Percentiles rank a stretch among this genome's conserved stretches.
Evolutionary conservation across 2,113 vertebrate species (phyloP).

Genomic region (Microtus richardsoni): DNA sequence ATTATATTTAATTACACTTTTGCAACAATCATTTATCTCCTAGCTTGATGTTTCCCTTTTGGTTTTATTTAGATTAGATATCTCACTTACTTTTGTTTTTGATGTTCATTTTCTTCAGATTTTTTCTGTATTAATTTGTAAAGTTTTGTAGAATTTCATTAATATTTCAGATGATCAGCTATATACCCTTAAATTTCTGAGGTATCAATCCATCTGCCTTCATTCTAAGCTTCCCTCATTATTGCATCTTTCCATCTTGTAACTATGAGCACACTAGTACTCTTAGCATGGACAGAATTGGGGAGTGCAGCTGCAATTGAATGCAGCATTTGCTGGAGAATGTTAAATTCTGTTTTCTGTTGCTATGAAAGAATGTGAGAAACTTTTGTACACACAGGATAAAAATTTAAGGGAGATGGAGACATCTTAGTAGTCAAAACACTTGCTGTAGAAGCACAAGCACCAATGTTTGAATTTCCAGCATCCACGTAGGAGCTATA

Average conservation of each 20-base stretch:
- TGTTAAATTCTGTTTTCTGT: neutral
- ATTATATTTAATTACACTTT: neutral
- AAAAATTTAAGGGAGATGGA: neutral
- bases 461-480: neutral
- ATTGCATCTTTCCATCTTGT: neutral
- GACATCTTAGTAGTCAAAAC: neutral
- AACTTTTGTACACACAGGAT: neutral
- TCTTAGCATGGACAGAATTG: neutral
- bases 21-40: neutral
- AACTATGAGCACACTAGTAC: neutral
- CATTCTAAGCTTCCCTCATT: neutral
- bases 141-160: neutral
- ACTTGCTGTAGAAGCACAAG: neutral
- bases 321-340: neutral
- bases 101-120: neutral
- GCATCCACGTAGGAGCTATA: neutral
- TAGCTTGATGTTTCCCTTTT: neutral
- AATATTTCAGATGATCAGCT: neutral
- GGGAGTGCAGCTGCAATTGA: neutral
- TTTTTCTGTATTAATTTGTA: neutral
- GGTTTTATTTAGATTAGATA: neutral
- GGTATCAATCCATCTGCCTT: neutral
- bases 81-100: conserved; percentile 8
- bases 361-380: neutral
- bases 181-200: neutral